Percentiles rank a stretch among this genome's conserved stretches.
Evolutionary conservation across 1,140 invertebrate genomes (phyloP).

Genomic region (Bombus affinis): DNA sequence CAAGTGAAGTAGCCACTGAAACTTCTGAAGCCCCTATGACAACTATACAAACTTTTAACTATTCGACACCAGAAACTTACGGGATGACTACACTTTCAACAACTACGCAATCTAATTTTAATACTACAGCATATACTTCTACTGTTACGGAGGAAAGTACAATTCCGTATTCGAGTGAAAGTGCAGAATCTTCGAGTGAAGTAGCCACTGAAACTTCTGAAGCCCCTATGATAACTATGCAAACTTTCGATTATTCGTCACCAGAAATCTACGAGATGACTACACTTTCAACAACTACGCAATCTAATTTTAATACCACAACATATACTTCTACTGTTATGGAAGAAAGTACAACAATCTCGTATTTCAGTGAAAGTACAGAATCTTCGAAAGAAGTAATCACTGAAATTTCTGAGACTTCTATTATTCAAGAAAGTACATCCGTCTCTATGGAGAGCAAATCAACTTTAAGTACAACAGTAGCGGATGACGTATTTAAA

Average conservation of each 20-base stretch:
- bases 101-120: no score
- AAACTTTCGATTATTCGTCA: no score
- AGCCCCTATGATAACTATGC: no score
- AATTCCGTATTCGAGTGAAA: not conserved
- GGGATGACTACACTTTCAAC: no score
- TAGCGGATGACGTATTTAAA: no score
- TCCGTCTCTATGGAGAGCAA: not conserved
- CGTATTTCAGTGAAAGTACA: conserved; percentile 15
- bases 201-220: not conserved
- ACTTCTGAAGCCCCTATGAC: not conserved
- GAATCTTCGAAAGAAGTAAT: not conserved
- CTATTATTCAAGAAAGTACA: not conserved
- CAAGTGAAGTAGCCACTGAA: not conserved
- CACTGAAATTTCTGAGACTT: conserved; percentile 14
- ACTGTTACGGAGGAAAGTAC: not conserved
- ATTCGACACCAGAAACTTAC: no score
- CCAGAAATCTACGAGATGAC: no score
- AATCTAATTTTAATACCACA: not conserved
- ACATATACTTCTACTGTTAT: not conserved
- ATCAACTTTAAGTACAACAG: not conserved
- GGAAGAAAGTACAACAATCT: not conserved
- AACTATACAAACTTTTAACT: rapidly evolving
- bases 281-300: no score
- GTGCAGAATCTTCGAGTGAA: not conserved
- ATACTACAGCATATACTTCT: not conserved